Percentiles rank a stretch among this genome's conserved stretches.
phyloP scores from a whole-genome alignment of 2,113 vertebrate genomes.

The Centrocercus urophasianus region DNA sequence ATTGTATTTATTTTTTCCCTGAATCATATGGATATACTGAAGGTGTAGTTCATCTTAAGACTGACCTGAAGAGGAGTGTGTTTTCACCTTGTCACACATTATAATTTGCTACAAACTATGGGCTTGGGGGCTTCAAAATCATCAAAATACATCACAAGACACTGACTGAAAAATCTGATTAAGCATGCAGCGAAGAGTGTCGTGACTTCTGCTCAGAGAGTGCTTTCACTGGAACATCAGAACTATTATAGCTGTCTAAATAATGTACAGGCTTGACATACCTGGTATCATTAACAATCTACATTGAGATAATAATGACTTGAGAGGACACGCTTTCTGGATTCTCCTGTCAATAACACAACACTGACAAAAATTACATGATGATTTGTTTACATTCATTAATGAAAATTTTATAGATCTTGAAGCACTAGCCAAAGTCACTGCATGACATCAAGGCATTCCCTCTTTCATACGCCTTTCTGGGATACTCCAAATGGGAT shows the following conservation, averaged over 20 bases:
- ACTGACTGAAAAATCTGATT: slow-evolving; percentile 11
- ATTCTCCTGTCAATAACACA: slow-evolving; percentile 1
- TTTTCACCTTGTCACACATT: slow-evolving; percentile 25
- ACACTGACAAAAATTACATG: not conserved
- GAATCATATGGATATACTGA: not conserved
- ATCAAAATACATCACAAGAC: not conserved
- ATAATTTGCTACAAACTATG: slow-evolving; percentile 37
- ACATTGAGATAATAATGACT: not conserved
- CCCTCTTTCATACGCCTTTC: not conserved
- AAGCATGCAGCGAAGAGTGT: not conserved
- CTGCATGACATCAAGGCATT: not conserved
- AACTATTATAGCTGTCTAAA: slow-evolving; percentile 25
- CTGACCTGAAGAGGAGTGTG: slow-evolving; percentile 30
- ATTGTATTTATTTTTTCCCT: not conserved
- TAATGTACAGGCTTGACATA: slow-evolving; percentile 5
- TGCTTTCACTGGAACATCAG: slow-evolving; percentile 19
- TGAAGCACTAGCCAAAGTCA: not conserved
- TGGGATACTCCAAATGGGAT: not conserved
- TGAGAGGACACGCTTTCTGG: not conserved
- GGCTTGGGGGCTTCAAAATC: not conserved
- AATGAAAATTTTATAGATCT: not conserved
- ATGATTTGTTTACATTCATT: not conserved
- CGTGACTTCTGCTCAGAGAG: not conserved
- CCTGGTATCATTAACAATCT: slow-evolving; percentile 29
- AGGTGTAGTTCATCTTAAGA: slow-evolving; percentile 24